Percentiles rank a stretch among this genome's conserved stretches.
Evolutionary conservation across 1,140 invertebrate species (phyloP).

Genomic region (Oppia nitens): DNA sequence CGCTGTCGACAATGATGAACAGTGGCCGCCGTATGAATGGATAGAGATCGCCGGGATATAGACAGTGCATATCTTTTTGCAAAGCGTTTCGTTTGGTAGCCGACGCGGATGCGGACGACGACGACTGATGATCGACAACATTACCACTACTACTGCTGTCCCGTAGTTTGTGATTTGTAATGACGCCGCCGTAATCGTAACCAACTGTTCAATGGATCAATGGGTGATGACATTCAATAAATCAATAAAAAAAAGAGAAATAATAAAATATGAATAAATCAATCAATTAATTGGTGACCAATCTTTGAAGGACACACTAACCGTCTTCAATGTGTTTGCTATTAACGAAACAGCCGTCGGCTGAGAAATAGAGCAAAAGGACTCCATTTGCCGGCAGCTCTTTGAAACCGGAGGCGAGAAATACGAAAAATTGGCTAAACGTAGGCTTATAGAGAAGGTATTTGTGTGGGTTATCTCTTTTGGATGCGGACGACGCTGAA

Average conservation of each 20-base stretch:
- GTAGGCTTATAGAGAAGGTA: slow-evolving; percentile 90
- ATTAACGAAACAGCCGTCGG: slow-evolving; percentile 75
- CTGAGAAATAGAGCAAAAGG: slow-evolving; percentile 78
- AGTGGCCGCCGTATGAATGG: slow-evolving; percentile 78
- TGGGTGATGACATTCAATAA: too few relatives aligned
- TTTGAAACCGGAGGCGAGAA: slow-evolving; percentile 75
- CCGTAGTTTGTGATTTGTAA: slow-evolving; percentile 42
- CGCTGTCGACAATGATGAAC: slow-evolving; percentile 83
- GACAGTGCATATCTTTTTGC: slow-evolving; percentile 27
- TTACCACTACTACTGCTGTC: not conserved
- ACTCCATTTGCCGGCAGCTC: slow-evolving; percentile 79
- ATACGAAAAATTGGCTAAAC: slow-evolving; percentile 79
- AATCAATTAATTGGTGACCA: not conserved
- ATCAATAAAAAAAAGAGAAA: slow-evolving; percentile 5
- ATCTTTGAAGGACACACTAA: slow-evolving; percentile 1
- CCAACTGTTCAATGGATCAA: slow-evolving; percentile 42
- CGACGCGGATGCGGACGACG: not conserved
- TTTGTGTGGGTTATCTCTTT: slow-evolving; percentile 87
- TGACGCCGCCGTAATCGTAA: slow-evolving; percentile 77
- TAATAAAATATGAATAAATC: not conserved
- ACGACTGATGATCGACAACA: not conserved
- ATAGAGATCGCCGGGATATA: slow-evolving; percentile 82
- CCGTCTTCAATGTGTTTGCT: slow-evolving; percentile 52
- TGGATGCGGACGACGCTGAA: slow-evolving; percentile 30
- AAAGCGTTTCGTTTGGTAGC: not conserved